A percentile compares a stretch with the other conserved stretches of the same genome.
Conservation (phyloP, 2,113 vertebrate species). For the Atlantisia rogersi region DNA sequence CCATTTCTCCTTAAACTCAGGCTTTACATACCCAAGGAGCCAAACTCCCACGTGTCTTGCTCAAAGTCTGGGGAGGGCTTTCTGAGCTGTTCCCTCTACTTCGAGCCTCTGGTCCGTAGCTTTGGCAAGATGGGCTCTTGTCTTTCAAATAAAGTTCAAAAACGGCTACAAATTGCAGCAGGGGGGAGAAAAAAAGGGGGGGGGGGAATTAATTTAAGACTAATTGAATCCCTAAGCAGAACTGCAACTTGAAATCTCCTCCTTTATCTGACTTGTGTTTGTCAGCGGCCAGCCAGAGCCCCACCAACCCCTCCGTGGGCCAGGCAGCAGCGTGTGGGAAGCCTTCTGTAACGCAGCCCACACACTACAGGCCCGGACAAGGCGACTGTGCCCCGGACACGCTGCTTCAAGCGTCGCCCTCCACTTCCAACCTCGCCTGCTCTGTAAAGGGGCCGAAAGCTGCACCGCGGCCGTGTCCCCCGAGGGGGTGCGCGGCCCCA, state of each 20-base stretch:
- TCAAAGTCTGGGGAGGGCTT: conserved; percentile 25
- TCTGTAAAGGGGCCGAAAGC: too few relatives aligned
- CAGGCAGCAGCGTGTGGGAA: too few relatives aligned
- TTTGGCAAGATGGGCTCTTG: conserved; percentile 35
- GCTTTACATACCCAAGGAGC: conserved; percentile 47
- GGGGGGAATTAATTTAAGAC: conserved; percentile 24
- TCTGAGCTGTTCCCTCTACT: conserved; percentile 45
- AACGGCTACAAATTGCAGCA: conserved; percentile 1
- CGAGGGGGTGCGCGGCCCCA: too few relatives aligned
- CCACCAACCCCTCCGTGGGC: too few relatives aligned
- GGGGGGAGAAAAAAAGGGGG: neutral
- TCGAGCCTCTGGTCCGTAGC: conserved; percentile 49
- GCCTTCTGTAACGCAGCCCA: too few relatives aligned
- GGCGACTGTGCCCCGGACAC: too few relatives aligned
- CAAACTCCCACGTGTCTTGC: conserved; percentile 51
- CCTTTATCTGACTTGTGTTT: neutral
- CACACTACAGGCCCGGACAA: too few relatives aligned
- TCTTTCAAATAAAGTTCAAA: conserved; percentile 31
- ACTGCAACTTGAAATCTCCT: neutral
- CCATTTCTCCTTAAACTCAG: conserved; percentile 36
- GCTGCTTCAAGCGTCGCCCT: too few relatives aligned
- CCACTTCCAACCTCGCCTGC: too few relatives aligned
- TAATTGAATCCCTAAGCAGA: conserved; percentile 10
- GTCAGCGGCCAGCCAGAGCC: neutral
- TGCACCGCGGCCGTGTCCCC: too few relatives aligned